A percentile compares a stretch with the other conserved stretches of the same genome.
Evolutionary conservation across 2,113 vertebrate genomes (phyloP).

Genomic region (Etheostoma cragini): DNA sequence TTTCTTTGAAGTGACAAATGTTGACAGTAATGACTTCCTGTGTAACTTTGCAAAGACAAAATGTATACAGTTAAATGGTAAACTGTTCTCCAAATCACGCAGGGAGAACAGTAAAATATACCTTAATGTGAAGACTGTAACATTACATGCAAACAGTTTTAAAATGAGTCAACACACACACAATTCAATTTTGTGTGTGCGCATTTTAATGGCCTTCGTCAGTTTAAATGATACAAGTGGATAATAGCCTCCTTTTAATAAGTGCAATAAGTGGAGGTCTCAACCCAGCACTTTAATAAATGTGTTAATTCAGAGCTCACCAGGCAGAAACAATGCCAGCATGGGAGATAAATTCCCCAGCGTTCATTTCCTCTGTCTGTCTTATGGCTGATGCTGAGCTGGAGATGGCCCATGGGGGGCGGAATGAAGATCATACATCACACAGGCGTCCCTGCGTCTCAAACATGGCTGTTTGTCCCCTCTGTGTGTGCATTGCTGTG

Average conservation of each 20-base stretch:
- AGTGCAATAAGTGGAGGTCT: constrained; percentile 79
- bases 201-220: neutral
- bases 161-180: neutral
- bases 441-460: constrained; percentile 54
- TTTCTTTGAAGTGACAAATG: constrained; percentile 61
- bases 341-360: constrained; percentile 76
- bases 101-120: neutral
- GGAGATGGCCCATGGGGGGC: constrained; percentile 60
- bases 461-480: constrained; percentile 43
- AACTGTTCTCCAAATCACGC: neutral
- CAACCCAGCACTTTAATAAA: constrained; percentile 84
- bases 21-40: constrained; percentile 47
- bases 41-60: constrained; percentile 25
- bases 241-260: constrained; percentile 66
- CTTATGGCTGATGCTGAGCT: constrained; percentile 66
- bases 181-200: neutral
- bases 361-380: constrained; percentile 79
- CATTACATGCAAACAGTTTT: neutral
- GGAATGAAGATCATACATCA: constrained; percentile 78
- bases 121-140: neutral
- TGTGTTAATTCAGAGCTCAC: constrained; percentile 81
- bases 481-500: constrained; percentile 33
- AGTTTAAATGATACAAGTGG: constrained; percentile 39
- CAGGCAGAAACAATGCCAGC: constrained; percentile 77
- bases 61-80: neutral